Evolutionary conservation across 2,113 vertebrate species (phyloP).

Genomic region (Antechinus flavipes): DNA sequence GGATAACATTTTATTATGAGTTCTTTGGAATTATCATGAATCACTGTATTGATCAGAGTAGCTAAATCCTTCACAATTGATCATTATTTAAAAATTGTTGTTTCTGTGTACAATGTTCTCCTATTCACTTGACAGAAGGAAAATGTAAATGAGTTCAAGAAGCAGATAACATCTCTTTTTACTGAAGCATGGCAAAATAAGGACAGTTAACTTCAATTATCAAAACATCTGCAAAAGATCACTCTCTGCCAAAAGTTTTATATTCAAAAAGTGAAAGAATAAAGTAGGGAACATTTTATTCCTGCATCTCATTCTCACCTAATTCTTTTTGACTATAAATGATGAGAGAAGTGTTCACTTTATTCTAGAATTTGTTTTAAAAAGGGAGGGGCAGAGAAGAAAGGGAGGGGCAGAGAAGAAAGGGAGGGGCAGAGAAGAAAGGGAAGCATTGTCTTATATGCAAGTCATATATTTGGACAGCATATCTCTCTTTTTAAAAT

Average conservation of each 20-base stretch:
- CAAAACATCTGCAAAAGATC: too few relatives aligned
- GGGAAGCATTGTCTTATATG: neutral
- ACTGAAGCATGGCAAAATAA: neutral
- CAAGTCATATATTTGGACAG: neutral
- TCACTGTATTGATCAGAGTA: neutral
- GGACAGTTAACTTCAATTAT: neutral
- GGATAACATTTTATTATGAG: too few relatives aligned
- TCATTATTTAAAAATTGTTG: neutral
- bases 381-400: too few relatives aligned
- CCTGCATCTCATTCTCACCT: too few relatives aligned
- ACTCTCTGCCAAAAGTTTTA: neutral
- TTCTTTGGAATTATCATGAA: neutral
- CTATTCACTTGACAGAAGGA: neutral
- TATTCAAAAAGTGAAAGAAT: neutral
- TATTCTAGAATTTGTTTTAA: neutral
- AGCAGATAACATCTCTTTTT: neutral
- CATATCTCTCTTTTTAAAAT: neutral
- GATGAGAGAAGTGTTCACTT: neutral
- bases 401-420: neutral
- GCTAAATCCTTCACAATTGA: neutral
- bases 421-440: neutral
- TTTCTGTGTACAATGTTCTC: neutral
- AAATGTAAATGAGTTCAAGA: neutral
- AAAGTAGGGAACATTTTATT: neutral
- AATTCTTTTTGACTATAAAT: neutral